A percentile compares a stretch with the other conserved stretches of the same genome.
phyloP scores from a whole-genome alignment of 2,797 vertebrate species.

The Vireo griseus region DNA sequence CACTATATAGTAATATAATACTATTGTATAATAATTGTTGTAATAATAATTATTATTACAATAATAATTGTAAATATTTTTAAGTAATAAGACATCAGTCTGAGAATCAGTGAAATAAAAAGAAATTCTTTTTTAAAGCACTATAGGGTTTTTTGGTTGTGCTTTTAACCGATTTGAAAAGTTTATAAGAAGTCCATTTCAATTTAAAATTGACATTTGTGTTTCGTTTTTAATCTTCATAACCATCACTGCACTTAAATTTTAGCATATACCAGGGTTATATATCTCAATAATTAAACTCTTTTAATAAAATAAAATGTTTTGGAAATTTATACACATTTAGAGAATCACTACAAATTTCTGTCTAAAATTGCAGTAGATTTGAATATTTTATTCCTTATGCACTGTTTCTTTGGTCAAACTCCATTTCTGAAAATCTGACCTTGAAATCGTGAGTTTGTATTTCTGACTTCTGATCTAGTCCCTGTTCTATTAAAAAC shows the following conservation, averaged over 20 bases:
- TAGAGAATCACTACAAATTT: neutral
- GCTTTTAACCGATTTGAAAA: neutral
- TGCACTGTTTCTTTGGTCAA: neutral
- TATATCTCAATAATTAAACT: neutral
- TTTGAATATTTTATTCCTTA: conserved; percentile 41
- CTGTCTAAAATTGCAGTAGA: neutral
- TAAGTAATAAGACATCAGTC: neutral
- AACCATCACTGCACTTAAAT: neutral
- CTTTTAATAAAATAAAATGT: neutral
- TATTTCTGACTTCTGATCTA: conserved; percentile 30
- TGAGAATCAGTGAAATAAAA: neutral
- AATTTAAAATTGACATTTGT: neutral
- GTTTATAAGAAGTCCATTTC: neutral
- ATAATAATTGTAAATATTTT: neutral
- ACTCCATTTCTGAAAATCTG: conserved; percentile 24
- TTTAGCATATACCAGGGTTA: neutral
- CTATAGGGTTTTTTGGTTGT: neutral
- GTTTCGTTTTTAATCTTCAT: neutral
- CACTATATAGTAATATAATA: neutral
- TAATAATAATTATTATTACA: too few species aligned
- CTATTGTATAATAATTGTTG: too few species aligned
- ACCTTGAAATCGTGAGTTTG: conserved; percentile 24
- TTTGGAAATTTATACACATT: neutral
- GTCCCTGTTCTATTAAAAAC: conserved; percentile 23
- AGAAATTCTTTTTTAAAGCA: neutral